A percentile compares a stretch with the other conserved stretches of the same genome.
phyloP scores from a whole-genome alignment of 2,888 invertebrate genomes.

The Sialis lutaria region DNA sequence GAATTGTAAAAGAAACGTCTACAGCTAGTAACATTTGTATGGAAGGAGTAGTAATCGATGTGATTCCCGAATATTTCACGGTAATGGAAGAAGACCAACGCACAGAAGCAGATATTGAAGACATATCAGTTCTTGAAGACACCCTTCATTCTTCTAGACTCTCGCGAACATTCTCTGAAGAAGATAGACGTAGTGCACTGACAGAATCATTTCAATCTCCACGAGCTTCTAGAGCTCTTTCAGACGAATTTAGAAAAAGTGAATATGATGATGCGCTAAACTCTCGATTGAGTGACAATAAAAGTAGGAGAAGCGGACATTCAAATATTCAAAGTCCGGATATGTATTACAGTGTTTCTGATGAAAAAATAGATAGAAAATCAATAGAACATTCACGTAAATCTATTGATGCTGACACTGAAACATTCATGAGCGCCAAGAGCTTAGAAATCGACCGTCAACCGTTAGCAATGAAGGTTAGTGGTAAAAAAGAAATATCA shows the following conservation, averaged over 20 bases:
- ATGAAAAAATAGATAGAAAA: constrained; percentile 12
- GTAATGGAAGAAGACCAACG: constrained; percentile 64
- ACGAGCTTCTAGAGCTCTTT: neutral
- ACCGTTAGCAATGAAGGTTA: neutral
- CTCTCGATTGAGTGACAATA: neutral
- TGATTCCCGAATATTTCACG: constrained; percentile 67
- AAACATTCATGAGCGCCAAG: constrained; percentile 4
- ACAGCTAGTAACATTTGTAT: constrained; percentile 73
- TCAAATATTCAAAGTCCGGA: constrained; percentile 7
- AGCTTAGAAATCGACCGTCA: neutral
- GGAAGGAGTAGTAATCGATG: constrained; percentile 85
- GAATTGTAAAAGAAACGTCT: constrained; percentile 79
- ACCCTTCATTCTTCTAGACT: neutral
- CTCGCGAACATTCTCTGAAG: neutral
- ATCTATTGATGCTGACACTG: constrained; percentile 2
- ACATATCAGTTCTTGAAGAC: constrained; percentile 19
- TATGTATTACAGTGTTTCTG: constrained; percentile 10
- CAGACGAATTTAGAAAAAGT: neutral
- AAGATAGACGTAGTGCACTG: neutral
- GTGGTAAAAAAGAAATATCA: neutral
- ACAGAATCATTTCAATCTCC: neutral
- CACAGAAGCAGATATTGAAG: constrained; percentile 76
- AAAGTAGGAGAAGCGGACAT: constrained; percentile 3
- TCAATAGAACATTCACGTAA: constrained; percentile 2
- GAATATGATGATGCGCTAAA: neutral